phyloP scores from a whole-genome alignment of 2,113 vertebrate species.

The Delphinapterus leucas region DNA sequence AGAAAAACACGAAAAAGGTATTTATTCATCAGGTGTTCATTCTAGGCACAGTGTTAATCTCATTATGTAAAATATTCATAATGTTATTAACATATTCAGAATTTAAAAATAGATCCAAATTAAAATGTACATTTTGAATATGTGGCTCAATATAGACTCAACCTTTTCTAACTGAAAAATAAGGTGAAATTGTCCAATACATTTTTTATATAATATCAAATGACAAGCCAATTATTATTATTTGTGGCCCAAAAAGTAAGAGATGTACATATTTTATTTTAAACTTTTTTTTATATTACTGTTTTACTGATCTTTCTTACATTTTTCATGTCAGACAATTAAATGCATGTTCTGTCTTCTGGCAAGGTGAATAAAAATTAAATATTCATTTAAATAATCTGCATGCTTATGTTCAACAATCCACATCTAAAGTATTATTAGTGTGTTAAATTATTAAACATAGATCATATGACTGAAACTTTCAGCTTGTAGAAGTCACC shows the following conservation, averaged over 20 bases:
- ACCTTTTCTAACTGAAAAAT: background rate
- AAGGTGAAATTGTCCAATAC: background rate
- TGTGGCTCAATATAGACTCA: background rate
- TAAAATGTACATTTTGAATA: background rate
- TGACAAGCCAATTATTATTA: background rate
- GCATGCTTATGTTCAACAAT: constrained; percentile 79
- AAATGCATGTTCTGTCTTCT: constrained; percentile 74
- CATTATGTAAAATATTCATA: constrained; percentile 42
- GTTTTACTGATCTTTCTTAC: constrained; percentile 68
- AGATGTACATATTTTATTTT: constrained; percentile 36
- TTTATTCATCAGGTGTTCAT: background rate
- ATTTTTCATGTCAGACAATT: constrained; percentile 73
- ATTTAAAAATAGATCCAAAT: constrained; percentile 10
- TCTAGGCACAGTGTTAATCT: background rate
- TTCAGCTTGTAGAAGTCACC: constrained; percentile 74
- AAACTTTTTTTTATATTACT: constrained; percentile 59
- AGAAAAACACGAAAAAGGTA: background rate
- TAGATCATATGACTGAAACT: constrained; percentile 76
- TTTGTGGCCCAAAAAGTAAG: background rate
- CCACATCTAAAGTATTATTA: constrained; percentile 82
- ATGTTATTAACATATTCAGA: constrained; percentile 21
- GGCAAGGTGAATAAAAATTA: constrained; percentile 84
- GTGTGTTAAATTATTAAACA: constrained; percentile 83
- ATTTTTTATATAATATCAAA: background rate
- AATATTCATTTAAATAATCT: constrained; percentile 85